These are phyloP conservation scores for Pterocles orientalis DNA, from an alignment of 2,113 vertebrate species.

Conservation along the genomic window DNA sequence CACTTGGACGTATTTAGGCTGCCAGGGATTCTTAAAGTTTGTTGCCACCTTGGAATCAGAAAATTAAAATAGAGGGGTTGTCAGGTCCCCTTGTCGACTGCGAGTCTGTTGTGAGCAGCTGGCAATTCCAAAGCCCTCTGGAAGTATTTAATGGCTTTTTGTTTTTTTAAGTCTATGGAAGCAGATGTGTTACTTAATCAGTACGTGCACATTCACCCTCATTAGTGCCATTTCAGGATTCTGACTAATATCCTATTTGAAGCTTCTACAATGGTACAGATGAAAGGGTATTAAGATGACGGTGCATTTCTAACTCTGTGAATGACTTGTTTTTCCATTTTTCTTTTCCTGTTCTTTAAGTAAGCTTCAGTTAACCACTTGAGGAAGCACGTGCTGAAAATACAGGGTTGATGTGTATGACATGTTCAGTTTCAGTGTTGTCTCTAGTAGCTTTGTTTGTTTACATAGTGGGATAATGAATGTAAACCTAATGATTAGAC, in stretches of 20 bases:
- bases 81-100: neutral
- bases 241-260: neutral
- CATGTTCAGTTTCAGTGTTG: neutral
- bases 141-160: neutral
- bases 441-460: neutral
- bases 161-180: neutral
- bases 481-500: neutral
- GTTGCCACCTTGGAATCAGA: neutral
- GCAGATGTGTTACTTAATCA: slow-evolving; percentile 2
- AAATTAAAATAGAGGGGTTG: neutral
- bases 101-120: neutral
- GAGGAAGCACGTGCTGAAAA: neutral
- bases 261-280: neutral
- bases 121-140: neutral
- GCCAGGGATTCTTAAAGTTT: neutral
- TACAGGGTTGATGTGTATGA: neutral
- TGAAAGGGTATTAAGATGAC: neutral
- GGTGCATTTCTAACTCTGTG: neutral
- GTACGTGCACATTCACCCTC: neutral
- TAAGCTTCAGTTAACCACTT: neutral
- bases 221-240: neutral
- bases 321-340: neutral
- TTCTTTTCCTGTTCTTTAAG: neutral
- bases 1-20: neutral
- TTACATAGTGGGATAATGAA: neutral